Evolutionary conservation across 2,888 invertebrate genomes (phyloP), one percentile per base, ranked within the genome.

Genomic region (Platycheirus albimanus): DNA sequence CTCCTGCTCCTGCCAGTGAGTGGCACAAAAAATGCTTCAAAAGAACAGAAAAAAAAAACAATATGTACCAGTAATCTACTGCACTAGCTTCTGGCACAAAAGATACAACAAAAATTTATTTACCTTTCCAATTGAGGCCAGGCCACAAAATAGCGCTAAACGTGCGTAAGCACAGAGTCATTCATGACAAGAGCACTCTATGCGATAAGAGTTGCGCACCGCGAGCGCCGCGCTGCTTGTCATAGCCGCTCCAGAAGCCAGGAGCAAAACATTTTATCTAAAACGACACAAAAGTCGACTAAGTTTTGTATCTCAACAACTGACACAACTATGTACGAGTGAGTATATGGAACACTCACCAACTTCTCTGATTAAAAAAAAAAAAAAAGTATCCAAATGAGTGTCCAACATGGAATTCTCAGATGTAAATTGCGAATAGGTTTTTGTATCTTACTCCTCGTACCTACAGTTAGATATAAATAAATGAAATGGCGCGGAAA

Each of bases 81-180:
- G 30, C 36, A 28, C 61, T 20, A 20, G 69, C 75, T 38, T 33
- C 51, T 52, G 47, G 52, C 15, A 49, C 1, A 17, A n/a, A n/a
- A n/a, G 36, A 20, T 8, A 20, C 19, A 28, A 45, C n/a, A n/a
- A 38, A 28, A 49, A 54, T 19, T 1, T 58, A 75, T 45, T 71
- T 58, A 56, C 67, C 67, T 67, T 61, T 0, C 49, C 71, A 72
- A 81, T 67, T 77, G 63, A 77, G 81, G 77, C 72, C 71, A 83
- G 33, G 24, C n/a, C n/a, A n/a, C n/a, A 51, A 66, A 47, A 45
- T 30, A 19, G 54, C 43, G 38, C 10, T 72, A 63, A 77, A 77
- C 36, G 77, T 83, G 81, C 81, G 81, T 83, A 83, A 77, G 77
- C 71, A 54, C 54, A 54, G 30, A 71, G 70, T 72, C 71, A 77